Evolutionary conservation across 2,888 invertebrate genomes (phyloP), one percentile per base, ranked within the genome.

Genomic region (Rhamnusium bicolor): DNA sequence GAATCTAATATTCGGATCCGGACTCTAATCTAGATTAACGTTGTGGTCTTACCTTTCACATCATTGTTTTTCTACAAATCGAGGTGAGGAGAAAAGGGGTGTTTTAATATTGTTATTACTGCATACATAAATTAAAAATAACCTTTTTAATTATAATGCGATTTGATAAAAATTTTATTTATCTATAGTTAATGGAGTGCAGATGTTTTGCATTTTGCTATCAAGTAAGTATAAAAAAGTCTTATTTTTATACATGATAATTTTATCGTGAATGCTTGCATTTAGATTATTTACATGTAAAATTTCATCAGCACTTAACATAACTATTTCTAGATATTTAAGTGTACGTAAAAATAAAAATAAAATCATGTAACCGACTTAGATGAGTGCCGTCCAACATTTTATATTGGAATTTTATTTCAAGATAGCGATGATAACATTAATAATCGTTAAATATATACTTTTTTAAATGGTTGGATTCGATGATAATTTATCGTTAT

Each of bases 231-330:
- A 79, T 69, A 71, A 78, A 79, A 79, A 78, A 71, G 71, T 72
- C 70, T 76, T 73, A 71, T 75, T 76, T 72, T 73, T 75, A 77
- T 72, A 71, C 63, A 24, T 65, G 79, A 79, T 80, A 78, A 69
- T 65, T 69, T 75, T 70, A 77, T 80, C 78, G 72, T 66, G 71
- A 69, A 73, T 71, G 71, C 71, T 51, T 71, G 68, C 70, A 77
- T 80, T 78, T 75, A 79, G 80, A 81, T 81, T 73, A 77, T 73
- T 71, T 68, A 68, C 79, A 78, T 77, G 81, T 79, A 74, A 72
- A 80, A 78, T 80, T 80, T 80, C 79, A 79, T 77, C 79, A 75
- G 80, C 81, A 81, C 80, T 81, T 80, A 78, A 75, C 72, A 71
- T 72, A 73, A 72, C 76, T 76, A 80, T 79, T 79, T 75, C 73